Evolutionary conservation across 2,797 vertebrate genomes (phyloP).

Genomic region (Borostomias antarcticus): DNA sequence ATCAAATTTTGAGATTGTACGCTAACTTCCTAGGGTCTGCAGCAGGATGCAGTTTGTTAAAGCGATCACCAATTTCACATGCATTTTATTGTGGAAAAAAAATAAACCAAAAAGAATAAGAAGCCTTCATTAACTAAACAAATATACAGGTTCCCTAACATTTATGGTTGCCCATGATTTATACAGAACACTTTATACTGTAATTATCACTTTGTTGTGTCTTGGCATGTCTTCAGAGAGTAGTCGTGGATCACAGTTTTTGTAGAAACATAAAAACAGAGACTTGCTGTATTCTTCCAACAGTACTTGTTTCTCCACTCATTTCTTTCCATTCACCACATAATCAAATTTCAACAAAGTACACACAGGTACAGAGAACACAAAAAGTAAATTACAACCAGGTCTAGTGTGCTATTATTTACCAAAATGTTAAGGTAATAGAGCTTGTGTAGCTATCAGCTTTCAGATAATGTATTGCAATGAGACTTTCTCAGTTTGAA

Average conservation of each 20-base stretch:
- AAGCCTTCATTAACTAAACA: conserved; percentile 76
- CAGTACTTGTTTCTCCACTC: conserved; percentile 35
- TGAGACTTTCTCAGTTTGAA: conserved; percentile 48
- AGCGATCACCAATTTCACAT: conserved; percentile 87
- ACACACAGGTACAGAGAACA: conserved; percentile 62
- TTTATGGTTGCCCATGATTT: conserved; percentile 61
- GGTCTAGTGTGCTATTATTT: conserved; percentile 50
- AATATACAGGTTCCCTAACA: conserved; percentile 79
- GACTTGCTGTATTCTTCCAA: neutral
- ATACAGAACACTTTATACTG: neutral
- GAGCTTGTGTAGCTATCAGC: conserved; percentile 26
- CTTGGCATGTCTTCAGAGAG: conserved; percentile 14
- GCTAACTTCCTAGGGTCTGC: conserved; percentile 75
- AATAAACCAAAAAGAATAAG: conserved; percentile 69
- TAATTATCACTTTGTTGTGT: neutral
- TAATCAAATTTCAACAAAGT: conserved; percentile 43
- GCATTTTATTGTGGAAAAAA: conserved; percentile 85
- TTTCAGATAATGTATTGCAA: conserved; percentile 57
- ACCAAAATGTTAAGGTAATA: conserved; percentile 41
- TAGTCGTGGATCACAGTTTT: conserved; percentile 10
- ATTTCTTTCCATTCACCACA: conserved; percentile 46
- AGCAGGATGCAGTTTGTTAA: conserved; percentile 80
- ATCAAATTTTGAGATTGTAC: conserved; percentile 65
- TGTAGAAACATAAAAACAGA: conserved; percentile 7
- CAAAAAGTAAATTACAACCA: conserved; percentile 49